Evolutionary conservation across 2,888 invertebrate genomes (phyloP).

Genomic region (Cyrtodaria siliqua): DNA sequence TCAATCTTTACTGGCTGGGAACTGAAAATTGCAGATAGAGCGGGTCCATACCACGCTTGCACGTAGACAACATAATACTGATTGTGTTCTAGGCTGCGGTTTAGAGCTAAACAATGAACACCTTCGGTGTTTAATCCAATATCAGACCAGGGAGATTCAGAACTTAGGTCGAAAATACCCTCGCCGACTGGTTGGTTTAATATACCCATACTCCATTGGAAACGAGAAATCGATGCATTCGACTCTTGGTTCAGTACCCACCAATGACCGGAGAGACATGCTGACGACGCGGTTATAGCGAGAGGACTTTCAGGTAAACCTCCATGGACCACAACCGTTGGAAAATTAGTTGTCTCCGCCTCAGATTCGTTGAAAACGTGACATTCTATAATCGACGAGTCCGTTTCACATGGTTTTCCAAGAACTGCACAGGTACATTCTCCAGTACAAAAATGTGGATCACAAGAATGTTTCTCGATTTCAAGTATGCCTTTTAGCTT

Average conservation of each 20-base stretch:
- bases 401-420: conserved; percentile 52
- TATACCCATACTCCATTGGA: conserved; percentile 67
- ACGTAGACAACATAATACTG: conserved; percentile 57
- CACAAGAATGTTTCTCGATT: conserved; percentile 59
- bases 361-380: too few species aligned
- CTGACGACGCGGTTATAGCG: conserved; percentile 23
- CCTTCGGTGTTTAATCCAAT: conserved; percentile 34
- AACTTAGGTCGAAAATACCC: conserved; percentile 54
- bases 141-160: conserved; percentile 62
- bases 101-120: conserved; percentile 53
- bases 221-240: conserved; percentile 37
- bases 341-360: background rate
- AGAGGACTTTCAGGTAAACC: background rate
- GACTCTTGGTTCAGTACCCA: too few species aligned
- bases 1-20: conserved; percentile 54
- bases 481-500: background rate
- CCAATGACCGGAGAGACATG: conserved; percentile 60
- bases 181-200: conserved; percentile 44
- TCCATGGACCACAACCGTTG: conserved; percentile 1
- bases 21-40: conserved; percentile 26
- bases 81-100: conserved; percentile 26
- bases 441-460: conserved; percentile 54
- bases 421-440: conserved; percentile 60
- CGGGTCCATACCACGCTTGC: conserved; percentile 53
- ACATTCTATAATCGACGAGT: too few species aligned